These are phyloP conservation scores for Boleophthalmus pectinirostris DNA, from an alignment of 2,113 vertebrate species.

Conservation along the genomic window DNA sequence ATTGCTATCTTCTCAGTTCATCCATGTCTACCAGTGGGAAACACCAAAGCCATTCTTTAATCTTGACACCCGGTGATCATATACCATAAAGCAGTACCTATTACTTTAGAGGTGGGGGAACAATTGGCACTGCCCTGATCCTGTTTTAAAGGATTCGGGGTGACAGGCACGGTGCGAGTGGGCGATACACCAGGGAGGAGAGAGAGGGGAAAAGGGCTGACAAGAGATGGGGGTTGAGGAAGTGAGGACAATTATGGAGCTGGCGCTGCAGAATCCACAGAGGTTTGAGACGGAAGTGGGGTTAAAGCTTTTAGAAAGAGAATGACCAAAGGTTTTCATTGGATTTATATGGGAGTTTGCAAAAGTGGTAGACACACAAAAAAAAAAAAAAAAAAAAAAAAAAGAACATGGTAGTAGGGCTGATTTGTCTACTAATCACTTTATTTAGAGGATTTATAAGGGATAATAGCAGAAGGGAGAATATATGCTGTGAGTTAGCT, in stretches of 20 bases:
- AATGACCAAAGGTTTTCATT: constrained; percentile 4
- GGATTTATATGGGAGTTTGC: background rate
- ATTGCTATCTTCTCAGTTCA: constrained; percentile 71
- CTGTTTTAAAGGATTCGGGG: constrained; percentile 57
- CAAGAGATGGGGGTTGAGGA: constrained; percentile 28
- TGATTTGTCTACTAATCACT: too few species aligned
- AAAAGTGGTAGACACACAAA: background rate
- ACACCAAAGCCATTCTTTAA: constrained; percentile 74
- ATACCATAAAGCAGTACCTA: constrained; percentile 70
- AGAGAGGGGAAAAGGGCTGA: constrained; percentile 25
- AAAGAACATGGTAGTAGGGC: too few species aligned
- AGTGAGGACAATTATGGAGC: constrained; percentile 48
- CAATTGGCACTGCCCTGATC: constrained; percentile 65
- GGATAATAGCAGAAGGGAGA: too few species aligned
- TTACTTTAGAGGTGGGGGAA: constrained; percentile 63
- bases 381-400: too few species aligned
- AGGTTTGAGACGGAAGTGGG: constrained; percentile 26
- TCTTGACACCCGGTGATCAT: constrained; percentile 77
- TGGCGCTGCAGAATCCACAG: constrained; percentile 40
- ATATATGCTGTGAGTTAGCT: too few species aligned
- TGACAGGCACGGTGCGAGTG: constrained; percentile 50
- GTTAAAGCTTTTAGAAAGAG: constrained; percentile 3
- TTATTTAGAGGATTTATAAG: too few species aligned
- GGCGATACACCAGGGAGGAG: constrained; percentile 27
- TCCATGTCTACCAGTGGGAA: constrained; percentile 62